phyloP scores from a whole-genome alignment of 1,140 invertebrate genomes.

The Drosophila parvula region DNA sequence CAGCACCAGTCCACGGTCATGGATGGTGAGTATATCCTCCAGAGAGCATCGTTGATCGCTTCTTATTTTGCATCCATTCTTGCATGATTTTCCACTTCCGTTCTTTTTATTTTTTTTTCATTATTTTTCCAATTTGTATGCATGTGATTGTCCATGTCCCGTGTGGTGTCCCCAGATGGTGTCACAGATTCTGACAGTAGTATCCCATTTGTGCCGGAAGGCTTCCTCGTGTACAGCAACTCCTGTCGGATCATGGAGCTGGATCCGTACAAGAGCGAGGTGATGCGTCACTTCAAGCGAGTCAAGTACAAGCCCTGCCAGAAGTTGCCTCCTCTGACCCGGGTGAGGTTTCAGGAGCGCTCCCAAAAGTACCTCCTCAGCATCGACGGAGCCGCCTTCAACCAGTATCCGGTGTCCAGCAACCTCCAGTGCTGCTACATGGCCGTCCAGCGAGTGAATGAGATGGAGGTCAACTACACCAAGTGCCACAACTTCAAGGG shows the following conservation, averaged over 20 bases:
- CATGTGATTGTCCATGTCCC: not conserved
- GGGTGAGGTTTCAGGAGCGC: conserved; percentile 74
- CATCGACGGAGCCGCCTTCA: conserved; percentile 69
- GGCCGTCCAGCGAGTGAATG: conserved; percentile 80
- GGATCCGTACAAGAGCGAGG: conserved; percentile 88
- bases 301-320: conserved; percentile 86
- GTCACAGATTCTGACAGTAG: conserved; percentile 20
- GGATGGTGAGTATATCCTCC: conserved; percentile 63
- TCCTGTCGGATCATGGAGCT: conserved; percentile 89
- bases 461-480: conserved; percentile 58
- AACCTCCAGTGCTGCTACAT: conserved; percentile 86
- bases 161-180: not conserved
- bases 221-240: conserved; percentile 88
- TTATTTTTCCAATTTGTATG: not conserved
- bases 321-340: conserved; percentile 84
- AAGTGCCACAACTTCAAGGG: conserved; percentile 81
- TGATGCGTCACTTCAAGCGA: conserved; percentile 86
- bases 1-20: conserved; percentile 72
- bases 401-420: conserved; percentile 60
- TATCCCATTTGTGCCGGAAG: conserved; percentile 64
- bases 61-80: not conserved
- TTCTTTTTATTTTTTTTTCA: conserved; percentile 3
- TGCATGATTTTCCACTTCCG: conserved; percentile 22
- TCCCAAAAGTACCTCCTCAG: conserved; percentile 65
- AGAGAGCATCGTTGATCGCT: not conserved